Conservation (phyloP, 2,113 vertebrate species). For the Bufo gargarizans region DNA sequence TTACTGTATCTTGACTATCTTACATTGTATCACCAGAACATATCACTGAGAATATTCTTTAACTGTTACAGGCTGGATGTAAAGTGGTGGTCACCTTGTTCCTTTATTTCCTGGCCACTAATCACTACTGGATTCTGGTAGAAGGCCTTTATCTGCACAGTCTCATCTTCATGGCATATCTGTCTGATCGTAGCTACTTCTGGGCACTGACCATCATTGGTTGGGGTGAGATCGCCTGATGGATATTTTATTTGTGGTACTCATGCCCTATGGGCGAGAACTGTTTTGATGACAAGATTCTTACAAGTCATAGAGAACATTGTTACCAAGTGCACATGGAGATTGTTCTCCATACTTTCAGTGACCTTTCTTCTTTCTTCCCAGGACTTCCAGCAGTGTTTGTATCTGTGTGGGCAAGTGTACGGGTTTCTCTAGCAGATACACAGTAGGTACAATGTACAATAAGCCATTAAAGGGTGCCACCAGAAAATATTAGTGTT, state of each 20-base stretch:
- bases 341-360: neutral
- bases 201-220: slow-evolving; percentile 89
- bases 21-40: neutral
- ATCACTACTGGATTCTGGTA: slow-evolving; percentile 93
- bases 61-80: slow-evolving; percentile 80
- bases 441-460: slow-evolving; percentile 75
- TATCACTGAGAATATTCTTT: neutral
- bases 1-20: neutral
- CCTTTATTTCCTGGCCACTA: slow-evolving; percentile 91
- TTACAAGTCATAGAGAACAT: neutral
- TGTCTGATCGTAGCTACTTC: slow-evolving; percentile 87
- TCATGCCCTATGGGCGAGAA: neutral
- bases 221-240: slow-evolving; percentile 78
- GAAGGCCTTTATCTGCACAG: slow-evolving; percentile 91
- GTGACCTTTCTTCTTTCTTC: neutral
- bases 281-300: neutral
- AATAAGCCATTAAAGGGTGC: too few species aligned
- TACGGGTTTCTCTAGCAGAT: slow-evolving; percentile 78
- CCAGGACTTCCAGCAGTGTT: slow-evolving; percentile 82
- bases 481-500: too few species aligned
- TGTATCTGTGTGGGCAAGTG: slow-evolving; percentile 81
- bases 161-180: slow-evolving; percentile 92
- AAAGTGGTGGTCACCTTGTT: slow-evolving; percentile 88
- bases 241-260: neutral
- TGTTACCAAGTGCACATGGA: neutral